These are phyloP conservation scores for Petrocephalus zakoni DNA, from an alignment of 2,113 vertebrate genomes.

Conservation along the genomic window DNA sequence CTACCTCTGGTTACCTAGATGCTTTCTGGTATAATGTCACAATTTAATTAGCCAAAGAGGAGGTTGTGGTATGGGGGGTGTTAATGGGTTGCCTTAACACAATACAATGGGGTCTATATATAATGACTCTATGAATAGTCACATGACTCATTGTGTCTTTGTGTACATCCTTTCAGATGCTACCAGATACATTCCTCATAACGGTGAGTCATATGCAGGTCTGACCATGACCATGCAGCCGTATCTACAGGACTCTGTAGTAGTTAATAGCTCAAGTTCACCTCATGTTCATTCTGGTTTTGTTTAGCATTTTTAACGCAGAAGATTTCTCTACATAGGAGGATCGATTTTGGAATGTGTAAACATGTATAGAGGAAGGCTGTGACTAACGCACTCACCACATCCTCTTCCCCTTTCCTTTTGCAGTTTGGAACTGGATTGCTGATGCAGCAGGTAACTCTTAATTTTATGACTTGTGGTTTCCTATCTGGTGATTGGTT, in stretches of 20 bases:
- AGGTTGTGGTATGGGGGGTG: background rate
- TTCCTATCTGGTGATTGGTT: background rate
- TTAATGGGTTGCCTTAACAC: background rate
- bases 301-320: background rate
- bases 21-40: background rate
- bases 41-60: background rate
- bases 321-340: background rate
- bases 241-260: background rate
- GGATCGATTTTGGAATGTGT: background rate
- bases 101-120: background rate
- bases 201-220: constrained; percentile 43
- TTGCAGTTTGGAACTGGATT: constrained; percentile 66
- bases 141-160: background rate
- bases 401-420: constrained; percentile 15
- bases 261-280: background rate
- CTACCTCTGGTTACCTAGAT: background rate
- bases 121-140: background rate
- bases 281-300: background rate
- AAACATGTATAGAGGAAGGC: background rate
- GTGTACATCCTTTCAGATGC: constrained; percentile 46
- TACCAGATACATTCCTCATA: constrained; percentile 59
- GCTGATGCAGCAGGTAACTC: constrained; percentile 58
- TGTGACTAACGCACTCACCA: background rate
- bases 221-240: background rate
- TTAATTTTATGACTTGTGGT: background rate